These are phyloP conservation scores for Ectemnius continuus DNA, from an alignment of 2,888 invertebrate genomes.

Conservation along the genomic window DNA sequence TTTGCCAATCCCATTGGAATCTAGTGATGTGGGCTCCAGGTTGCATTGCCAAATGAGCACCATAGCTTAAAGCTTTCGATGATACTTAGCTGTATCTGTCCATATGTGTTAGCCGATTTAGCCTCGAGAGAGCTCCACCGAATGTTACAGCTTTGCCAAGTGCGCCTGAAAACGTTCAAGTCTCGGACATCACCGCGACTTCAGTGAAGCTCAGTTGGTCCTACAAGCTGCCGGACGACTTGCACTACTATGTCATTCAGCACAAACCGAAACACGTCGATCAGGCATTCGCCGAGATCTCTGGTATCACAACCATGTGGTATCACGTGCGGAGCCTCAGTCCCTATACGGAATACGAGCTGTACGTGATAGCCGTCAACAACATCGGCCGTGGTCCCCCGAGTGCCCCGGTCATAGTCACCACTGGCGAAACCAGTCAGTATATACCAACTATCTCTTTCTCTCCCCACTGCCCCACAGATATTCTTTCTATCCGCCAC, in stretches of 20 bases:
- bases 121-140: neutral
- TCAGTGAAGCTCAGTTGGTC: conserved; percentile 96
- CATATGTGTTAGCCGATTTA: too few relatives aligned
- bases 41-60: neutral
- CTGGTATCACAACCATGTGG: conserved; percentile 94
- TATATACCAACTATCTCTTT: conserved; percentile 51
- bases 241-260: conserved; percentile 97
- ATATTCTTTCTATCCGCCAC: conserved; percentile 15
- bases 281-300: conserved; percentile 94
- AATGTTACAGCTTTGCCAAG: conserved; percentile 89
- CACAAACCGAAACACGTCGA: conserved; percentile 97
- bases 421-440: conserved; percentile 98
- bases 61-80: too few relatives aligned
- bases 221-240: conserved; percentile 91
- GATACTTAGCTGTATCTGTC: too few relatives aligned
- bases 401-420: conserved; percentile 92
- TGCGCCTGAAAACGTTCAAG: conserved; percentile 92
- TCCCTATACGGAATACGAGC: conserved; percentile 97
- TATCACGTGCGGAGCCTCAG: conserved; percentile 93
- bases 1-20: neutral
- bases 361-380: conserved; percentile 97
- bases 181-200: conserved; percentile 95
- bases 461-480: too few relatives aligned
- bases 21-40: neutral
- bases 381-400: conserved; percentile 95